Evolutionary conservation across 2,797 vertebrate genomes (phyloP), one percentile per base, ranked within the genome.

Genomic region (Hephaestus fuliginosus): DNA sequence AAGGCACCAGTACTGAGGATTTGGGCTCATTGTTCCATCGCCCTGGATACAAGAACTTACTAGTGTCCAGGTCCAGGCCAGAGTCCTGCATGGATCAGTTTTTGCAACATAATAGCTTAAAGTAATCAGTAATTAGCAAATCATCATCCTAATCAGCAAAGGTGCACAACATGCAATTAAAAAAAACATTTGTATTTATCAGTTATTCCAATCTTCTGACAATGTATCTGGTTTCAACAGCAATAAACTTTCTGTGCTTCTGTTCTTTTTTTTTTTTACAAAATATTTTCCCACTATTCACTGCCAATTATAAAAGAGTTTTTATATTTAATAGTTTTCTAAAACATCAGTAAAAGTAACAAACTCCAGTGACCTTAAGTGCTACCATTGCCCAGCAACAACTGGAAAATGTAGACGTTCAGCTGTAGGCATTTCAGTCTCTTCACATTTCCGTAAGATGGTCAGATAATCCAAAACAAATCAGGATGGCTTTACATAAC

Each of bases 391-490:
- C 33, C 15, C 57, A 78, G 43, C 30, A 55, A n/a, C 66, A 18
- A 7, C 43, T 46, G 28, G 18, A 57, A 70, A 55, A 12, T 69
- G 22, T 28, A 8, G 46, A 76, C 5, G 1, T 48, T 57, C 49
- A 22, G 1, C 52, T 56, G 66, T n/a, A 48, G 73, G 44, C 64
- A 28, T 30, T 33, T 11, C 30, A 0, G 57, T 30, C 44, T 20
- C 12, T 17, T 74, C 73, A 76, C 30, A 67, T 67, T 71, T 60
- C 55, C 28, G 51, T 20, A 11, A 39, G 13, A 62, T 39, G 18
- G 36, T 72, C 57, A 81, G 17, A 74, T 52, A 70, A 67, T 80
- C 55, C 58, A 56, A 61, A 73, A 67, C 55, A 71, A 70, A 74
- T 65, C 62, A 28, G 15, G 74, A 68, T 56, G 66, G 20, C 14